Evolutionary conservation across 2,113 vertebrate species (phyloP).

Genomic region (Lipotes vexillifer): DNA sequence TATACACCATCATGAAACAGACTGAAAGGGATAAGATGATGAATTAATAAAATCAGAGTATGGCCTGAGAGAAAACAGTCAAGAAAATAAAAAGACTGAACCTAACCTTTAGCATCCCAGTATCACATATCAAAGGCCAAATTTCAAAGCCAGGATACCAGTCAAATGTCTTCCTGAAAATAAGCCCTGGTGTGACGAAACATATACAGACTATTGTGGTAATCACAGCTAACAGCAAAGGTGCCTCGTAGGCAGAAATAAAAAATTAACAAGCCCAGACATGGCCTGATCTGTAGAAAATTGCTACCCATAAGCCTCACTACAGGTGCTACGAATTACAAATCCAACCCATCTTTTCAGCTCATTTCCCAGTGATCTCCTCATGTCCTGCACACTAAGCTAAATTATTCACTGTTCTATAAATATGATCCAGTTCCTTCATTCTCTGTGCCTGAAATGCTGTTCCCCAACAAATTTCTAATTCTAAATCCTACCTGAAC

Average conservation of each 20-base stretch:
- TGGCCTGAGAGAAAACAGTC: neutral
- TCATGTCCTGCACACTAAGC: neutral
- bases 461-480: neutral
- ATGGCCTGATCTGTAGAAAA: neutral
- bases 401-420: neutral
- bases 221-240: neutral
- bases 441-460: neutral
- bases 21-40: neutral
- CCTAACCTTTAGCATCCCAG: neutral
- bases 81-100: neutral
- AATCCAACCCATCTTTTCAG: neutral
- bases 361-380: neutral
- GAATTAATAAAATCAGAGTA: constrained; percentile 24
- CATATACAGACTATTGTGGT: rapidly evolving
- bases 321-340: neutral
- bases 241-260: neutral
- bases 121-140: neutral
- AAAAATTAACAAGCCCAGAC: neutral
- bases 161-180: neutral
- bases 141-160: neutral
- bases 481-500: neutral
- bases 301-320: neutral
- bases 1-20: neutral
- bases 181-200: neutral
- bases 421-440: neutral